These are phyloP conservation scores for Sphecodes monilicornis DNA, from an alignment of 2,888 invertebrate genomes.

Conservation along the genomic window DNA sequence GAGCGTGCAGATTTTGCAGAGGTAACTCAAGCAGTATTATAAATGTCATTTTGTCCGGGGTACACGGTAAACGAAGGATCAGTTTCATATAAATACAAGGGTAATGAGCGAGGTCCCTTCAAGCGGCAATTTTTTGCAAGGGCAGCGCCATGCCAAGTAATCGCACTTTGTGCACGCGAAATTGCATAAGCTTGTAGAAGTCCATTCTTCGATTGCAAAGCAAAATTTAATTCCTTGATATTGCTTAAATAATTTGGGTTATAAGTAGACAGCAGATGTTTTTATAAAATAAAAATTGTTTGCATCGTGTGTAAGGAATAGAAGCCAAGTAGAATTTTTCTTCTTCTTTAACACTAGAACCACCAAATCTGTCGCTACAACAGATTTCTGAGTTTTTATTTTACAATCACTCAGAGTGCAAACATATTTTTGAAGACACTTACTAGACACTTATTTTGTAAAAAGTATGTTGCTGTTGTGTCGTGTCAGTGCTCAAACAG, in stretches of 20 bases:
- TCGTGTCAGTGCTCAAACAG: no score
- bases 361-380: no score
- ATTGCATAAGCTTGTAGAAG: neutral
- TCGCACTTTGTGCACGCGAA: neutral
- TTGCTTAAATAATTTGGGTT: neutral
- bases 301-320: no score
- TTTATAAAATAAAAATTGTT: neutral
- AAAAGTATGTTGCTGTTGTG: no score
- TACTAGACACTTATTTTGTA: no score
- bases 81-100: conserved; percentile 13
- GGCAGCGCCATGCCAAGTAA: neutral
- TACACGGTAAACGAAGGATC: neutral
- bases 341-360: no score
- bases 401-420: no score
- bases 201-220: neutral
- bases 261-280: neutral
- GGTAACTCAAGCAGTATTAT: neutral
- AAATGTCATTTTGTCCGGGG: neutral
- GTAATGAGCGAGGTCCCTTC: neutral
- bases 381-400: no score
- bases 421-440: no score
- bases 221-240: neutral
- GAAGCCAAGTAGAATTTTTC: no score
- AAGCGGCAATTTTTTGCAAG: neutral
- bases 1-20: no score